phyloP scores from a whole-genome alignment of 2,797 vertebrate species.

The Muscicapa comitata region DNA sequence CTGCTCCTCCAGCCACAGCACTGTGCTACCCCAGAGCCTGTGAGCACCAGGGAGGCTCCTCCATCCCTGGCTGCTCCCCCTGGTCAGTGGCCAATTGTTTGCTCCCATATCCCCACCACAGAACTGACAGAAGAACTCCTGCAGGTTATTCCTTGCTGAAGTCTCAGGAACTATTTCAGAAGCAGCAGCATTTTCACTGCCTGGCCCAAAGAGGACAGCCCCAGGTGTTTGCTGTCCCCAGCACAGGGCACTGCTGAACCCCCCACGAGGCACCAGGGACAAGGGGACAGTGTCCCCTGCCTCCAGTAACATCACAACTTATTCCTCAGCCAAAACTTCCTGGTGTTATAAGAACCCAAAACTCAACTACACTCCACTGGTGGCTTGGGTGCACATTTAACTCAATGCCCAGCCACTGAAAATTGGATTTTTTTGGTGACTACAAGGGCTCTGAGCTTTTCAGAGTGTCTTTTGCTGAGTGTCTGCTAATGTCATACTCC shows the following conservation, averaged over 20 bases:
- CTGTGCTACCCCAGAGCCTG: not conserved
- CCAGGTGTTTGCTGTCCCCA: not conserved
- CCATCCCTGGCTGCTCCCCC: not conserved
- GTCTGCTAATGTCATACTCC: not conserved
- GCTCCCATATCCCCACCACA: rapidly evolving
- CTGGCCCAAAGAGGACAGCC: not conserved
- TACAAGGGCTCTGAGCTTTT: not conserved
- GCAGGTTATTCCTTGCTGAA: not conserved
- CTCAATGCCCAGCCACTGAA: not conserved
- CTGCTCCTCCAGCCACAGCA: not conserved
- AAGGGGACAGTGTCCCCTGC: not conserved
- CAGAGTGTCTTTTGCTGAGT: not conserved
- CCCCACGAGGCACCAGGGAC: not conserved
- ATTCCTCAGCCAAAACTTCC: not conserved
- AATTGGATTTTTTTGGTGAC: not conserved
- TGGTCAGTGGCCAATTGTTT: not conserved
- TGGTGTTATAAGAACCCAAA: not conserved
- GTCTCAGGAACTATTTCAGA: not conserved
- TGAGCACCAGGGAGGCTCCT: not conserved
- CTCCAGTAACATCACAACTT: not conserved
- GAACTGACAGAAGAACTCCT: too few species aligned
- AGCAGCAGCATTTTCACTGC: not conserved
- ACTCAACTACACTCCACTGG: rapidly evolving
- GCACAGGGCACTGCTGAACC: not conserved
- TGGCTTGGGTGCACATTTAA: not conserved